Base-by-base conservation (phyloP, 2,888 invertebrate genomes). In the Drosophila longiperda region DNA sequence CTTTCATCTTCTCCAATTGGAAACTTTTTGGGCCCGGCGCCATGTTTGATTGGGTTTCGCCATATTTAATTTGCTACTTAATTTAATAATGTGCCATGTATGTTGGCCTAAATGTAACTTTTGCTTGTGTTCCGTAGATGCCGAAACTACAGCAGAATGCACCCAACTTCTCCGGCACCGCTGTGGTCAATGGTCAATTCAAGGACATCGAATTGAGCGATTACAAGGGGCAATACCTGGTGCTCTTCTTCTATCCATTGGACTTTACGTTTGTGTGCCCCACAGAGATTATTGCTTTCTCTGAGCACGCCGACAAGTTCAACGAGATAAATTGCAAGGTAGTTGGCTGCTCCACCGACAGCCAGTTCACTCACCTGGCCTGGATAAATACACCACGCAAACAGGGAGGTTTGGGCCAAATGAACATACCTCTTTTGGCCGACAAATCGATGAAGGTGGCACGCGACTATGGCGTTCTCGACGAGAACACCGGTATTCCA, bases 271-370 rank as follows among this genome's bases (percentile, higher is more conserved):
- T 97, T 92, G 97, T 97, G 11, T 97, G 97, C 88, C 97, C 97
- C 48, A 97, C 99, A 11, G 99, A 99, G 94, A 99, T 99, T 89
- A 98, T 99, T 92, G 98, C 99, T 12, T 99, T 99, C 94, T 98
- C 98, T 2, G 99, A 99, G 87, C 95, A 97, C 73, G 96, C 95
- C 0, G 95, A 95, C 40, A 97, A 97, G 90, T 98, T 98, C 94
- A 95, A 95, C 75, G 95, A 96, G 90, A 96, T 98, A 87, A 96
- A 96, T 58, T 97, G 97, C 91, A 97, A 98, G 91, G 93, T 99
- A 9, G 94, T 99, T 88, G 99, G 96, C 64, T 97, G 97, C 72
- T 99, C 99, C 60, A 98, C 98, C 33, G 99, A 99, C 94, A 98
- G 98, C 58, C 98, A 99, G 93, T 99, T 98, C 95, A 96, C 96